Percentiles rank a stretch among this genome's conserved stretches.
phyloP scores from a whole-genome alignment of 2,888 invertebrate species.

The Trachelus stipa region DNA sequence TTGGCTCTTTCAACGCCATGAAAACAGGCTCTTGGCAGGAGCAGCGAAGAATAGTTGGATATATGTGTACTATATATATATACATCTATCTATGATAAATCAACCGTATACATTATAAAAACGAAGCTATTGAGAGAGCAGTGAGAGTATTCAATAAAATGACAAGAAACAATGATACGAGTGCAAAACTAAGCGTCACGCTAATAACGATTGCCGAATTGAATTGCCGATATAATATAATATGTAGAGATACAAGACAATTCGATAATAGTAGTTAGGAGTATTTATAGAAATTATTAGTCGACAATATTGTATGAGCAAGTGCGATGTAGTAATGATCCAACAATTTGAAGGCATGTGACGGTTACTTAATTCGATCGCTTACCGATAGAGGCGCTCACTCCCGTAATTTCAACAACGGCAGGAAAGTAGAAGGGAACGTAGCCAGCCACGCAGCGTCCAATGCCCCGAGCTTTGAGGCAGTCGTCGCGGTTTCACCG shows the following conservation, averaged over 20 bases:
- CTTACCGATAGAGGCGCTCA: conserved; percentile 24
- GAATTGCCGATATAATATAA: not conserved
- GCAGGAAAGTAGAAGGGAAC: conserved; percentile 29
- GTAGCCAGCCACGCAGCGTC: conserved; percentile 42
- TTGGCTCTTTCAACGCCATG: not conserved
- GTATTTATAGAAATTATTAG: not conserved
- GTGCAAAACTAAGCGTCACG: not conserved
- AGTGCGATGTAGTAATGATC: not conserved
- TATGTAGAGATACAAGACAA: not conserved
- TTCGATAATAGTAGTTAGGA: not conserved
- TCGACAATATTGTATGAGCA: not conserved
- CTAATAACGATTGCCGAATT: not conserved
- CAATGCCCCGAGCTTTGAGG: conserved; percentile 55
- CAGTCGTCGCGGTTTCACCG: conserved; percentile 53
- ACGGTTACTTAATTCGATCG: conserved; percentile 3
- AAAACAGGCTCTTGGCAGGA: not conserved
- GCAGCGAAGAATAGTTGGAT: not conserved
- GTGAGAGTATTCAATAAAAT: not conserved
- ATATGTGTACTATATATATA: not conserved
- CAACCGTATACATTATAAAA: not conserved
- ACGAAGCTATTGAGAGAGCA: not conserved
- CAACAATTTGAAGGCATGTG: not conserved
- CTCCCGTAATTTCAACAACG: conserved; percentile 15
- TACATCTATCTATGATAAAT: not conserved
- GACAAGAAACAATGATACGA: not conserved